phyloP scores from a whole-genome alignment of 2,113 vertebrate genomes.

The Elephantulus edwardii region DNA sequence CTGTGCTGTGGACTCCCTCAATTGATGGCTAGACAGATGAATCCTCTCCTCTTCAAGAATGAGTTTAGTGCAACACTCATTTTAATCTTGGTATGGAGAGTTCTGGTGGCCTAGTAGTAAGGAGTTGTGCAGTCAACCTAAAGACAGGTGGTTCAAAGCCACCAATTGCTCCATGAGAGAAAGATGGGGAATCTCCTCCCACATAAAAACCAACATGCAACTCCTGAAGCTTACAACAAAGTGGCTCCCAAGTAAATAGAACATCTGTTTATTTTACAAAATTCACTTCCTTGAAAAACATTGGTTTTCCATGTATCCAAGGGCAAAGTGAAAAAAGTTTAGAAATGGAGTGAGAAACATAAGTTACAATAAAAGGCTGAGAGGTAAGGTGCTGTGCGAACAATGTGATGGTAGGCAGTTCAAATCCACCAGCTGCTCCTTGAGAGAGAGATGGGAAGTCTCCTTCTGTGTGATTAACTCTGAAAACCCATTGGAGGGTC shows the following conservation, averaged over 20 bases:
- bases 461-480: too few species aligned
- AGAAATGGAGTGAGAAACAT: not conserved
- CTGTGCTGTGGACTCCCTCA: not conserved
- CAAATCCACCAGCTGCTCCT: too few species aligned
- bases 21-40: not conserved
- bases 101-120: too few species aligned
- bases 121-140: too few species aligned
- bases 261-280: slow-evolving; percentile 72
- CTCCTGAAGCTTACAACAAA: slow-evolving; percentile 74
- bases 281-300: slow-evolving; percentile 57
- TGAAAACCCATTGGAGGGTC: too few species aligned
- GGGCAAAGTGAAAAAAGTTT: not conserved
- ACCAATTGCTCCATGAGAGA: too few species aligned
- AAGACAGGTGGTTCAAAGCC: too few species aligned
- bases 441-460: too few species aligned
- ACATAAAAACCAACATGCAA: slow-evolving; percentile 47
- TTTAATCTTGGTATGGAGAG: too few species aligned
- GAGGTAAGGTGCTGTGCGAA: too few species aligned
- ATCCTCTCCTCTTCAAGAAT: not conserved
- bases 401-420: too few species aligned
- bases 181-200: too few species aligned
- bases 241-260: slow-evolving; percentile 55
- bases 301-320: slow-evolving; percentile 65
- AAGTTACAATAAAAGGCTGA: not conserved
- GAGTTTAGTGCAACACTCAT: not conserved